These are phyloP conservation scores for Cephonodes hylas DNA, from an alignment of 2,888 invertebrate species.

Conservation along the genomic window DNA sequence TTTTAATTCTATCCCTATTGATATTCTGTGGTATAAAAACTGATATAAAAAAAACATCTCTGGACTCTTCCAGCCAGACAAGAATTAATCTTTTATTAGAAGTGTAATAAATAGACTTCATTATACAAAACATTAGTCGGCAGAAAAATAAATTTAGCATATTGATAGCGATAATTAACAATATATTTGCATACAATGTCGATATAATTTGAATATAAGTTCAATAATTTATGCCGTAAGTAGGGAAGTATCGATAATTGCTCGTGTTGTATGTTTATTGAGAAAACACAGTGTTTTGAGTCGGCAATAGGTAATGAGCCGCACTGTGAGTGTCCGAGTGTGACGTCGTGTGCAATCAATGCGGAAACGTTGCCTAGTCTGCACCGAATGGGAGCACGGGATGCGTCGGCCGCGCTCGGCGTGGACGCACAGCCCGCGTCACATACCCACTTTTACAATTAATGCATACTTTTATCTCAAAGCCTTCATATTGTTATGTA, in stretches of 20 bases:
- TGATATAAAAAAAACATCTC: no score
- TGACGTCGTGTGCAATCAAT: constrained; percentile 72
- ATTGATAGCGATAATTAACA: not conserved
- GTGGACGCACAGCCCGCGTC: constrained; percentile 30
- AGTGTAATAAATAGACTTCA: no score
- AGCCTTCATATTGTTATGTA: no score
- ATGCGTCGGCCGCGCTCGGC: constrained; percentile 56
- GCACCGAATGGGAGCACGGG: constrained; percentile 71
- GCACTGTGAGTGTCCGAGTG: constrained; percentile 63
- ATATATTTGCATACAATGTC: not conserved
- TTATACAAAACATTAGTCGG: not conserved
- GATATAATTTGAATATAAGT: not conserved
- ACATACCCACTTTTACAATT: constrained; percentile 34
- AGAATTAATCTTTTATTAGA: no score
- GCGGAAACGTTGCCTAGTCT: constrained; percentile 67
- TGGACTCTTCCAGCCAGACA: no score
- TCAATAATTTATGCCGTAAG: not conserved
- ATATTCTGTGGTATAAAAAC: no score
- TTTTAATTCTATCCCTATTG: no score
- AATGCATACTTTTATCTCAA: no score
- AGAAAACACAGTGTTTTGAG: not conserved
- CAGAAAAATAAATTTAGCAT: not conserved
- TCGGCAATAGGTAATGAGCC: constrained; percentile 29
- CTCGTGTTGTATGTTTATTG: constrained; percentile 1
- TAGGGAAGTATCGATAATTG: not conserved